These are phyloP conservation scores for Promerops cafer DNA, from an alignment of 2,113 vertebrate species.

Conservation along the genomic window DNA sequence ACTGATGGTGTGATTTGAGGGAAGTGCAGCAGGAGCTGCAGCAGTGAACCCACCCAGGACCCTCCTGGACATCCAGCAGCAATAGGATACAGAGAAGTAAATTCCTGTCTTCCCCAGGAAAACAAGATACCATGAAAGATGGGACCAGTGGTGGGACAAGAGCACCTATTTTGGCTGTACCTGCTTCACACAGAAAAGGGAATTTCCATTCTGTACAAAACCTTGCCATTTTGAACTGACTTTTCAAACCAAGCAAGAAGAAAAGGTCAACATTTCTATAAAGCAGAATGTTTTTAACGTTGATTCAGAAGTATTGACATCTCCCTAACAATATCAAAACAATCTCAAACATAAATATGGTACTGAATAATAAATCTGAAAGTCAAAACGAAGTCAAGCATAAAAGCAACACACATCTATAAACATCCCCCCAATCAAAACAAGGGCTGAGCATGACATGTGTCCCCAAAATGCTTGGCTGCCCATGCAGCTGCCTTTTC, in stretches of 20 bases:
- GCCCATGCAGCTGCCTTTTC: neutral
- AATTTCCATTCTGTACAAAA: constrained; percentile 25
- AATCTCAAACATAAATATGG: neutral
- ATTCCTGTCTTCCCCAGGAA: neutral
- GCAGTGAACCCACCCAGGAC: neutral
- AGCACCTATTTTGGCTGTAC: neutral
- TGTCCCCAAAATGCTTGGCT: neutral
- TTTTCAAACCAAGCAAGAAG: constrained; percentile 26
- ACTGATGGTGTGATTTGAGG: neutral
- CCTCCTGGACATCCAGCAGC: neutral
- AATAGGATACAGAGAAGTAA: neutral
- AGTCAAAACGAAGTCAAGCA: constrained; percentile 3
- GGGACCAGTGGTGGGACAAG: neutral
- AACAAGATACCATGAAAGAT: neutral
- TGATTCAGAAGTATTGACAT: constrained; percentile 36
- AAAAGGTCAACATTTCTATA: constrained; percentile 52
- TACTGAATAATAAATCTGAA: neutral
- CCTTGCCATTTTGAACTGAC: constrained; percentile 21
- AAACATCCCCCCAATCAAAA: neutral
- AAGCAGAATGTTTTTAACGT: neutral
- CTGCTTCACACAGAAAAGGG: neutral
- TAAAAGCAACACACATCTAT: neutral
- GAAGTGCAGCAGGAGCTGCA: neutral
- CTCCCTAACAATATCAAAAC: constrained; percentile 28
- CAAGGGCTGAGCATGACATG: neutral